phyloP scores from a whole-genome alignment of 2,113 vertebrate genomes.

The Fregetta grallaria region DNA sequence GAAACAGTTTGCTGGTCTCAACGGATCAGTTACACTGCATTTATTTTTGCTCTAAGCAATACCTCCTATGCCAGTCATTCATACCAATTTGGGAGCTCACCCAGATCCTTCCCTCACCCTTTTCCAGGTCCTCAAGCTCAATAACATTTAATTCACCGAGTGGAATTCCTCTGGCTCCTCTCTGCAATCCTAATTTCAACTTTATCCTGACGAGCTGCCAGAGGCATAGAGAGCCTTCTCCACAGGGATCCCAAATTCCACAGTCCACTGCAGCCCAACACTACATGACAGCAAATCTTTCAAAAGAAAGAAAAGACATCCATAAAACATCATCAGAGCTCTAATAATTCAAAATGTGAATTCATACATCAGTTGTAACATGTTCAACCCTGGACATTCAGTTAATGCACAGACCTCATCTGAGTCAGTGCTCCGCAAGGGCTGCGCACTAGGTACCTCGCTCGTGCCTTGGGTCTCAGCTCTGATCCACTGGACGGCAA shows the following conservation, averaged over 20 bases:
- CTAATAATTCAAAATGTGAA: neutral
- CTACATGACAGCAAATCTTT: conserved; percentile 12
- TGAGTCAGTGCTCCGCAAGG: neutral
- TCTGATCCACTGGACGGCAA: neutral
- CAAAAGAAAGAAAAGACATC: conserved; percentile 12
- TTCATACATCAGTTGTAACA: neutral
- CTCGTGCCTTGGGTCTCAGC: neutral
- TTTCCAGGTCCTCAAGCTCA: conserved; percentile 52
- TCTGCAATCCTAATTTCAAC: conserved; percentile 43
- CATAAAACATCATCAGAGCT: neutral
- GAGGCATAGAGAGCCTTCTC: neutral
- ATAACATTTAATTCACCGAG: conserved; percentile 32
- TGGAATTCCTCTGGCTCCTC: conserved; percentile 42
- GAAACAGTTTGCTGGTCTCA: conserved; percentile 46
- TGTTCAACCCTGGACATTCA: neutral
- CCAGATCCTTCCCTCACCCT: neutral
- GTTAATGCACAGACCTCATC: neutral
- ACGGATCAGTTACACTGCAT: conserved; percentile 37
- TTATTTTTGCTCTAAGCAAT: conserved; percentile 57
- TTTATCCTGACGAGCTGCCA: conserved; percentile 31
- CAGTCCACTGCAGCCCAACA: neutral
- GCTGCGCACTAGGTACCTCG: neutral
- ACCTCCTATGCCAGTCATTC: conserved; percentile 50
- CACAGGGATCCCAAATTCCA: conserved; percentile 28
- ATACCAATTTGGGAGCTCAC: conserved; percentile 40